phyloP scores from a whole-genome alignment of 2,888 invertebrate species.

The Hesperia comma region DNA sequence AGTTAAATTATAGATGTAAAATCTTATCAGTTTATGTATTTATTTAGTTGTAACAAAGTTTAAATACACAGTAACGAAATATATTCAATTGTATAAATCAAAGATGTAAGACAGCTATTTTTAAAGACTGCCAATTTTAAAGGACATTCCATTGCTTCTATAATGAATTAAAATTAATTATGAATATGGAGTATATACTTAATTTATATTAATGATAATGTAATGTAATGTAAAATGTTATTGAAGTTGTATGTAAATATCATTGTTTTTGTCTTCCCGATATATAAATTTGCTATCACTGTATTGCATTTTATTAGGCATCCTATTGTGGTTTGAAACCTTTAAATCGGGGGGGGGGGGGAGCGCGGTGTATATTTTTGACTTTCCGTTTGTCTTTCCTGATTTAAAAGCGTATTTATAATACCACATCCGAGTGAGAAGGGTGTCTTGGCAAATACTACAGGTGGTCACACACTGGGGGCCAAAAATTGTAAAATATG shows the following conservation, averaged over 20 bases:
- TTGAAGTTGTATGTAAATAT: constrained; percentile 33
- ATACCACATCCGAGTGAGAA: too few relatives aligned
- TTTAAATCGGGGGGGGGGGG: too few relatives aligned
- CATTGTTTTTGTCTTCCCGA: constrained; percentile 39
- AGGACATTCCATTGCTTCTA: constrained; percentile 63
- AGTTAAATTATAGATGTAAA: neutral
- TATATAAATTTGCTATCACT: constrained; percentile 1
- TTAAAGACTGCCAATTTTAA: constrained; percentile 43
- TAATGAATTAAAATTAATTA: constrained; percentile 43
- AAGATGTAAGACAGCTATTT: neutral
- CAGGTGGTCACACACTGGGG: too few relatives aligned
- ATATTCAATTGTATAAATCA: neutral
- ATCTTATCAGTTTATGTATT: constrained; percentile 1
- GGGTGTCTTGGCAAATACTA: too few relatives aligned
- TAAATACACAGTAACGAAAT: neutral
- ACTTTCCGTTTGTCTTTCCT: too few relatives aligned
- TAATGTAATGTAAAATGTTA: constrained; percentile 55
- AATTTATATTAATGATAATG: constrained; percentile 63
- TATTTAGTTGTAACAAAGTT: neutral
- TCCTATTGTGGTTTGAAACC: too few relatives aligned
- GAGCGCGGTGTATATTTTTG: too few relatives aligned
- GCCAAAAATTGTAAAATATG: too few relatives aligned
- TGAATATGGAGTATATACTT: constrained; percentile 44
- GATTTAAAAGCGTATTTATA: too few relatives aligned
- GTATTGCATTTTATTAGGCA: constrained; percentile 23